Base-by-base conservation (phyloP, 2,797 vertebrate genomes). In the Sebastes itinus region DNA sequence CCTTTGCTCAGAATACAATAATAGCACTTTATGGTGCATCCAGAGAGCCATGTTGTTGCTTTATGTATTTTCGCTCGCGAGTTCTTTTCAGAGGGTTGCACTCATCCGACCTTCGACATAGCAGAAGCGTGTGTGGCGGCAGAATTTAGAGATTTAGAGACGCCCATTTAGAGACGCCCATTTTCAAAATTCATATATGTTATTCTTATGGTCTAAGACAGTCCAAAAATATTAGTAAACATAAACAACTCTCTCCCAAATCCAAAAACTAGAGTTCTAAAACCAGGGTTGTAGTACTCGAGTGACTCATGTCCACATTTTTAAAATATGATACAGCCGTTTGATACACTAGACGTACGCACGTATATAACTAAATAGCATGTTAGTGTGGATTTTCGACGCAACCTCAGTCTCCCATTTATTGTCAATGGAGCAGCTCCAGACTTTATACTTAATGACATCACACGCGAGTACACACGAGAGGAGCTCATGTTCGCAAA, bases 1-100 rank as follows among this genome's bases (percentile, higher is more conserved):
- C 71, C 76, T 87, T 90, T 87, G 85, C 89, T 88, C 89, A 78
- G 82, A 92, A 88, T 86, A 94, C 90, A 94, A 91, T 94, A 90
- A 92, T 87, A 84, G 75, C 82, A 90, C 88, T 92, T 93, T 87
- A 81, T 75, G 64, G 75, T 65, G 78, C 78, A 81, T 87, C 81
- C 85, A 89, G 81, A 80, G 82, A 81, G 76, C 77, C 87, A 76
- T 75, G 85, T 73, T 90, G 76, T 80, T 81, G 74, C 86, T 81
- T 83, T 78, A 89, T 92, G 80, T 77, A 46, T 84, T 89, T 86
- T 80, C 68, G 72, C 80, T 84, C 79, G 52, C 32, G 3, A 46
- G 64, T 74, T 83, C 33, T 75, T 83, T 72, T 83, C 42, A 75
- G 67, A 77, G 23, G 30, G 18, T 66, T 65, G 76, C 76, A 59